phyloP scores from a whole-genome alignment of 2,113 vertebrate species.

The Zeus faber region DNA sequence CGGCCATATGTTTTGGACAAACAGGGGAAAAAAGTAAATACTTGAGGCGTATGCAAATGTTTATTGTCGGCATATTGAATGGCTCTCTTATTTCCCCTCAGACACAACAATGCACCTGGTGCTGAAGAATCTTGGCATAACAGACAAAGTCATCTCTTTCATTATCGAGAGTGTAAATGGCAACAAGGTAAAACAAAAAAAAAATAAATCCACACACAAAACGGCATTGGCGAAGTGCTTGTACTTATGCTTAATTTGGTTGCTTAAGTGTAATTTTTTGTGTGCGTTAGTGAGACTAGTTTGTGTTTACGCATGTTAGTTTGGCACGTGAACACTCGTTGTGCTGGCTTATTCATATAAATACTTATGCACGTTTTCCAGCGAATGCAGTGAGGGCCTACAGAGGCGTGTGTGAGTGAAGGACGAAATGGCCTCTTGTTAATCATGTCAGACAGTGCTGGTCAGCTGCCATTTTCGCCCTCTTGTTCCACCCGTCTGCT shows the following conservation, averaged over 20 bases:
- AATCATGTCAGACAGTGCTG: constrained; percentile 60
- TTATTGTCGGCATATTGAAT: constrained; percentile 26
- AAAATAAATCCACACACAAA: constrained; percentile 2
- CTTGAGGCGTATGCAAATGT: constrained; percentile 35
- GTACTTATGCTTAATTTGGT: no score
- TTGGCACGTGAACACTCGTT: no score
- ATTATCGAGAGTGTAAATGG: constrained; percentile 77
- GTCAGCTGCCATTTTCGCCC: constrained; percentile 53
- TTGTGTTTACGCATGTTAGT: constrained; percentile 5
- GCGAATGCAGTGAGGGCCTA: constrained; percentile 4
- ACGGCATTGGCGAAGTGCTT: constrained; percentile 1
- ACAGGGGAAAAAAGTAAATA: constrained; percentile 19
- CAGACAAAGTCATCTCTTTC: constrained; percentile 80
- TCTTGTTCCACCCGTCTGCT: constrained; percentile 42
- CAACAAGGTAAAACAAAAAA: constrained; percentile 78
- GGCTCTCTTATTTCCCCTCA: constrained; percentile 57
- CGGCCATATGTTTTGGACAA: constrained; percentile 34
- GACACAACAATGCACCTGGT: constrained; percentile 84
- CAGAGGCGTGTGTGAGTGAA: constrained; percentile 43
- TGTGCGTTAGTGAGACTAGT: not conserved
- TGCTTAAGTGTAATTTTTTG: no score
- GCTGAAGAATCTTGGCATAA: constrained; percentile 80
- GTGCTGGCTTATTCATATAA: no score
- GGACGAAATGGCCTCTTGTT: constrained; percentile 49
- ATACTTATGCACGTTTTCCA: no score